Evolutionary conservation across 2,113 vertebrate genomes (phyloP).

Genomic region (Mesoclemmys tuberculata): DNA sequence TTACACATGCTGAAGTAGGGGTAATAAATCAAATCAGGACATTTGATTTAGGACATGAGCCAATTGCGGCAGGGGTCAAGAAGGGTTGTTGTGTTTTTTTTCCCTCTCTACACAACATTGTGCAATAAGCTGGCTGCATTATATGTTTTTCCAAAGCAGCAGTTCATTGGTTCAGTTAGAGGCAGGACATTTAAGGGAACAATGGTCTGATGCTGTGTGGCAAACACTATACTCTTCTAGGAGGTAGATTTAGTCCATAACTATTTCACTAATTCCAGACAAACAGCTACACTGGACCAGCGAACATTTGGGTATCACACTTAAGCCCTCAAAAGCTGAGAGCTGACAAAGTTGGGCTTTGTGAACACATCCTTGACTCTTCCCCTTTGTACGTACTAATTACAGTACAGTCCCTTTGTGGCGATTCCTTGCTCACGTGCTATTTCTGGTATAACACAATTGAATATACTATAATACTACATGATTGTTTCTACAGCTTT

Average conservation of each 20-base stretch:
- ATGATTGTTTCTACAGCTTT: too few species aligned
- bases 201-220: neutral
- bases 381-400: neutral
- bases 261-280: neutral
- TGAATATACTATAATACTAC: too few species aligned
- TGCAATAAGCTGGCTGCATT: neutral
- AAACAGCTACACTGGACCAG: neutral
- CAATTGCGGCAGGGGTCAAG: neutral
- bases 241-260: neutral
- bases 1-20: neutral
- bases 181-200: fast-evolving
- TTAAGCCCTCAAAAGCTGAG: neutral
- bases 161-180: neutral
- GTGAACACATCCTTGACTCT: neutral
- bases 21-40: fast-evolving
- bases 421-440: neutral
- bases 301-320: neutral
- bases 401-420: neutral
- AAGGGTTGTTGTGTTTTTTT: neutral
- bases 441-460: too few species aligned
- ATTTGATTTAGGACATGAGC: neutral
- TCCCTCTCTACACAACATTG: neutral
- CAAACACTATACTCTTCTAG: neutral
- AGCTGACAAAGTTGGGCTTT: neutral
- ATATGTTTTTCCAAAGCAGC: neutral